These are phyloP conservation scores for Cydia pomonella DNA, from an alignment of 1,140 invertebrate species.

Conservation along the genomic window DNA sequence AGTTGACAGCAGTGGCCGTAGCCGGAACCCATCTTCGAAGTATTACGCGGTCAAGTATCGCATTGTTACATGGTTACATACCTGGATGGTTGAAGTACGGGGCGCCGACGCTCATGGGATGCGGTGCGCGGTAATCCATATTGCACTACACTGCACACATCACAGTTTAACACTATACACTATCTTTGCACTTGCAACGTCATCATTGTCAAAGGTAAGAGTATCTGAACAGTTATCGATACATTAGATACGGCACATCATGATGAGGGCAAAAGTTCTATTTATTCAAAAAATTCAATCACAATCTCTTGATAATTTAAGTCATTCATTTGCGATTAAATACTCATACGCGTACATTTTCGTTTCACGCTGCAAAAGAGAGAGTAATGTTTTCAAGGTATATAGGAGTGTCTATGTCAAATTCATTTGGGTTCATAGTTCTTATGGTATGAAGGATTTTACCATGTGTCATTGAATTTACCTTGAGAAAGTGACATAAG, in stretches of 20 bases:
- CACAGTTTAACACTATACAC: conserved; percentile 36
- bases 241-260: conserved; percentile 35
- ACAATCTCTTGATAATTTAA: not conserved
- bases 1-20: too few relatives aligned
- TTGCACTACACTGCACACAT: conserved; percentile 33
- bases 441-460: not conserved
- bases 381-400: too few relatives aligned
- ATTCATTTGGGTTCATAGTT: not conserved
- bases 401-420: too few relatives aligned
- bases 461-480: not conserved
- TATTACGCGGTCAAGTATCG: not conserved
- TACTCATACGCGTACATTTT: not conserved
- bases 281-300: not conserved
- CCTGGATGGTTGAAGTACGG: conserved; percentile 73
- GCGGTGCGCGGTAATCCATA: conserved; percentile 75
- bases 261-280: not conserved
- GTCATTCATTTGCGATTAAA: not conserved
- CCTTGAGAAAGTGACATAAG: not conserved
- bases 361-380: too few relatives aligned
- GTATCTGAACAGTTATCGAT: not conserved
- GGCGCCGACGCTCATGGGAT: conserved; percentile 67
- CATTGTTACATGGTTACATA: conserved; percentile 44
- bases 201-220: conserved; percentile 34
- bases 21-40: too few relatives aligned
- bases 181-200: conserved; percentile 42